Evolutionary conservation across 37 sponge, comb jelly and placozoan genomes (phyloP).

Genomic region (Agelas oroides): DNA sequence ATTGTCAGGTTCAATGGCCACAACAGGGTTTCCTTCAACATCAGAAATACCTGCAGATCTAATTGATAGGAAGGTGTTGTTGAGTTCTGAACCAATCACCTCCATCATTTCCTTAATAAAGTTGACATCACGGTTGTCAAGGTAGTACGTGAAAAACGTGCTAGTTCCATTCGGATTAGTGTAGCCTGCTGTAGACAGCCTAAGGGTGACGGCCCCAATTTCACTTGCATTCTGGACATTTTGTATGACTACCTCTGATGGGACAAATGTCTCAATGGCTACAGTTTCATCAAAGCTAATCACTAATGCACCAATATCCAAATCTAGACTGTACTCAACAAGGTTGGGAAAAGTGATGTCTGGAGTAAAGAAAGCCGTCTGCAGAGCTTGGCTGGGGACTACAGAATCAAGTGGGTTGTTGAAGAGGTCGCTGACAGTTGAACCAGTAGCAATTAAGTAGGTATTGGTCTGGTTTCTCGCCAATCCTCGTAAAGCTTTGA

Average conservation of each 20-base stretch:
- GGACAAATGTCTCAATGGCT: constrained; percentile 48
- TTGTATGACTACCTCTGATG: constrained; percentile 58
- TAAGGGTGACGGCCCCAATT: not conserved
- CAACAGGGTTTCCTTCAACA: constrained; percentile 71
- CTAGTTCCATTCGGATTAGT: constrained; percentile 31
- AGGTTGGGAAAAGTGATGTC: constrained; percentile 81
- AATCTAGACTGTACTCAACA: constrained; percentile 53
- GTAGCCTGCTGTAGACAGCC: constrained; percentile 32
- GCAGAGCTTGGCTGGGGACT: constrained; percentile 45
- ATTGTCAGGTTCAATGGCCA: constrained; percentile 42
- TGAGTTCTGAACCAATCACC: constrained; percentile 45
- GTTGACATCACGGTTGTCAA: constrained; percentile 79
- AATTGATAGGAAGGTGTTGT: constrained; percentile 62
- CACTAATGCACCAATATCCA: constrained; percentile 66
- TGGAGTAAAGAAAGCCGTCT: constrained; percentile 43
- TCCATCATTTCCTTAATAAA: constrained; percentile 76
- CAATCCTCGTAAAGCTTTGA: constrained; percentile 58
- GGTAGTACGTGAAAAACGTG: constrained; percentile 54
- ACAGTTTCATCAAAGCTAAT: constrained; percentile 87
- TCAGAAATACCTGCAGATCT: constrained; percentile 63
- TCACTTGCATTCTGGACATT: constrained; percentile 45
- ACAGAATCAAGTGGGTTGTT: constrained; percentile 67
- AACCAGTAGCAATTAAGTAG: constrained; percentile 54
- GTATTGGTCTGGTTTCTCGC: constrained; percentile 40
- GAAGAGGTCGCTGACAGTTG: constrained; percentile 65